A percentile compares a stretch with the other conserved stretches of the same genome.
These are phyloP conservation scores for Hydroisotoma schaefferi DNA, from an alignment of 2,888 invertebrate species.

Conservation along the genomic window DNA sequence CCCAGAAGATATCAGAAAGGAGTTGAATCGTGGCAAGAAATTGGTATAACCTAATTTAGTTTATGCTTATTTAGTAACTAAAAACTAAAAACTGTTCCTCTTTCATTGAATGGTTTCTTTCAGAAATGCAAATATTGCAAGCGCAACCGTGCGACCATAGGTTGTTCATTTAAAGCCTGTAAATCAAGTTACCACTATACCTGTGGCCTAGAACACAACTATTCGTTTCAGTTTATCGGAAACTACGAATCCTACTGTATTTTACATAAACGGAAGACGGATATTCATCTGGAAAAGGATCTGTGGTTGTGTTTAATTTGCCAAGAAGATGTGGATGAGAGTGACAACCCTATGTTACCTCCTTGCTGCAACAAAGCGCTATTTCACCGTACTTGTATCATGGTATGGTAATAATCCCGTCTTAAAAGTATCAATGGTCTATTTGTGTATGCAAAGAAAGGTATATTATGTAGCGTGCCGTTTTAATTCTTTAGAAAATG, in stretches of 20 bases:
- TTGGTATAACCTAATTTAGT: no score
- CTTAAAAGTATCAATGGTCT: no score
- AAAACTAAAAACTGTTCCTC: no score
- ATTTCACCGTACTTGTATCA: constrained; percentile 71
- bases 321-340: constrained; percentile 59
- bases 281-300: constrained; percentile 52
- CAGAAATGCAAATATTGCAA: constrained; percentile 69
- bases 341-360: constrained; percentile 60
- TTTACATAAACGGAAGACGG: constrained; percentile 60
- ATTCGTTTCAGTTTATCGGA: constrained; percentile 63
- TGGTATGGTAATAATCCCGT: no score
- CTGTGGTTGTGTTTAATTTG: constrained; percentile 65
- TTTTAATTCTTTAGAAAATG: constrained; percentile 64
- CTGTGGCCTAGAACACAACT: constrained; percentile 65
- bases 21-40: constrained; percentile 61
- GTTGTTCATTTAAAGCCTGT: constrained; percentile 65
- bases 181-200: constrained; percentile 68
- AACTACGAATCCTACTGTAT: constrained; percentile 64
- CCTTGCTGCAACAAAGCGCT: constrained; percentile 74
- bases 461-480: no score
- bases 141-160: constrained; percentile 65
- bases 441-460: no score
- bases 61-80: no score
- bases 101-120: no score
- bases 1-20: constrained; percentile 64